Conservation (phyloP, 2,797 vertebrate species). For the Lutjanus campechanus region DNA sequence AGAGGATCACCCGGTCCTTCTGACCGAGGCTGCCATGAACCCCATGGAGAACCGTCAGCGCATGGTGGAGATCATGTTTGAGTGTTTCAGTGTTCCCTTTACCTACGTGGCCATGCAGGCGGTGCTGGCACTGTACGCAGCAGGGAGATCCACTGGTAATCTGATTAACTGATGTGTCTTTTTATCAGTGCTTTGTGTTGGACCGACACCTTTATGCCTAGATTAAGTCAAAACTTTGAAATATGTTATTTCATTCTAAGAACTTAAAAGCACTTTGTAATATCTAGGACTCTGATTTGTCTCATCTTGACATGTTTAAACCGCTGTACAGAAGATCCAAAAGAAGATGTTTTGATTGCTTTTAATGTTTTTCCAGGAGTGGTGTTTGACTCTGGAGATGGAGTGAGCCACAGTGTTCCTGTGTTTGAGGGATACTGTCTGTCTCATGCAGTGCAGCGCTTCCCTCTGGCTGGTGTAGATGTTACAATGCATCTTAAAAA, state of each 20-base stretch:
- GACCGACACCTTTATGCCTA: no score
- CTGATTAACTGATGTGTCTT: not conserved
- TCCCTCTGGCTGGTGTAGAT: constrained; percentile 83
- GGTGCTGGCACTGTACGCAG: constrained; percentile 83
- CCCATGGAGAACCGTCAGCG: constrained; percentile 78
- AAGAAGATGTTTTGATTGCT: not conserved
- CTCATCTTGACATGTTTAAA: not conserved
- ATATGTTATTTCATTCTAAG: not conserved
- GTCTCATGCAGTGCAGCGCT: constrained; percentile 85
- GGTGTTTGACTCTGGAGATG: constrained; percentile 87
- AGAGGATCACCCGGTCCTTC: constrained; percentile 83
- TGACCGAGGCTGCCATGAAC: constrained; percentile 85
- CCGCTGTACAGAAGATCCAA: not conserved
- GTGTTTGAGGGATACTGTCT: constrained; percentile 86
- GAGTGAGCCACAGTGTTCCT: constrained; percentile 86
- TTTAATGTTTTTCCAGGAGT: constrained; percentile 72
- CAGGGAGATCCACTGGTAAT: constrained; percentile 83
- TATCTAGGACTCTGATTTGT: not conserved
- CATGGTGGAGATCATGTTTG: constrained; percentile 86
- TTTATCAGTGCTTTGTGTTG: no score
- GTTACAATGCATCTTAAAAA: constrained; percentile 84
- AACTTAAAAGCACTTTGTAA: not conserved
- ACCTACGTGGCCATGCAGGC: constrained; percentile 86
- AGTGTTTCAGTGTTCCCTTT: constrained; percentile 81
- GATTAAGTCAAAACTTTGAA: not conserved